Evolutionary conservation across 1,140 invertebrate species (phyloP), one percentile per base, ranked within the genome.

Genomic region (Listronotus bonariensis): DNA sequence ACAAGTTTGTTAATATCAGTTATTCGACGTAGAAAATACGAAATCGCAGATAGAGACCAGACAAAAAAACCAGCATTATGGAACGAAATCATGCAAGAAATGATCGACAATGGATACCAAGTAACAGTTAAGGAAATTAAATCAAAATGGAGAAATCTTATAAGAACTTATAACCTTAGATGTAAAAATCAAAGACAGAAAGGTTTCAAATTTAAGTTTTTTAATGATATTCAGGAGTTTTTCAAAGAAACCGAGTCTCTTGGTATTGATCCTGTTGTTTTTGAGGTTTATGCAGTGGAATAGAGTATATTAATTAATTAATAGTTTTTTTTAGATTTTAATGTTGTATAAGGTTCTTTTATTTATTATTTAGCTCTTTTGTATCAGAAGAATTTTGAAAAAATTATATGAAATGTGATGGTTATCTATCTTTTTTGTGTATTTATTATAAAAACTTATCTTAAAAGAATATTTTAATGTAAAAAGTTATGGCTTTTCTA

Each of bases 201-300:
- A 36, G 64, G 64, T 0, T 66, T 66, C n/a, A 66, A 66, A 56
- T 66, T 66, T 32, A 66, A 66, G 49, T 66, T 66, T 57, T 66
- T 59, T 20, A 49, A 59, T n/a, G 64, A 66, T 36, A 66, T 66
- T 14, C 18, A n/a, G 49, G 48, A 59, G 26, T 66, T 66, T 66
- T 66, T 66, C 41, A 48, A 57, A 42, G 56, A 66, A 26, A 66
- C 56, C n/a, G 36, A 40, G 5, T 54, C 55, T 10, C 51, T 66
- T 8, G 64, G 64, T 15, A 52, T 66, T 9, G 64, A 66, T 42
- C 64, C 64, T 10, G 41, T 64, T 12, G 61, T 64, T n/a, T 64
- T 64, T 31, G 59, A 61, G 42, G 41, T 61, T 53, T 61, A 49
- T 14, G 45, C 32, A 1, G 34, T 60, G 20, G 57, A 60, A 51